phyloP scores from a whole-genome alignment of 2,888 invertebrate species.

The Caenorhabditis panamensis region DNA sequence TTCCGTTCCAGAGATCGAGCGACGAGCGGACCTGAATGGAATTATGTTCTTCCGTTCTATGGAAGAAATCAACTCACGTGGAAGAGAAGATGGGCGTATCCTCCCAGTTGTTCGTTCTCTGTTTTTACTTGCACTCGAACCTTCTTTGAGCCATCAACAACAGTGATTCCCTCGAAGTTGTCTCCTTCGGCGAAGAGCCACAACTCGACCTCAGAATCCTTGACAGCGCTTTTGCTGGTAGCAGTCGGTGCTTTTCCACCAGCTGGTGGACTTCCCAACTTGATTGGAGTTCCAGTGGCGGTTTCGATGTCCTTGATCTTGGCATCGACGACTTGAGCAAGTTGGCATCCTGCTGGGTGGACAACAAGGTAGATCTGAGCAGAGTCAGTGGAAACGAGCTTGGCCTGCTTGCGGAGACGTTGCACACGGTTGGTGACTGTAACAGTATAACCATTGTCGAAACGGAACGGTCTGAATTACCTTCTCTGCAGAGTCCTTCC shows the following conservation, averaged over 20 bases:
- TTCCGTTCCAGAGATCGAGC: slow-evolving; percentile 66
- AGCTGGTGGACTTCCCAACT: slow-evolving; percentile 55
- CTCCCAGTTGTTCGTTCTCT: slow-evolving; percentile 40
- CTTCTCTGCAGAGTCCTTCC: slow-evolving; percentile 94
- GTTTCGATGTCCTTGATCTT: slow-evolving; percentile 58
- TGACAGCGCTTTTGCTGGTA: slow-evolving; percentile 67
- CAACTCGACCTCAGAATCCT: slow-evolving; percentile 71
- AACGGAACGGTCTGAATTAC: neutral
- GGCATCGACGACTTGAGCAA: slow-evolving; percentile 61
- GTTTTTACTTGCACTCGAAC: slow-evolving; percentile 48
- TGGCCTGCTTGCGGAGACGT: slow-evolving; percentile 88
- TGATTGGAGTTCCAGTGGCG: slow-evolving; percentile 66
- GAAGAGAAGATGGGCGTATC: slow-evolving; percentile 55
- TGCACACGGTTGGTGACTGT: slow-evolving; percentile 93
- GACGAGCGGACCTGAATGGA: slow-evolving; percentile 65
- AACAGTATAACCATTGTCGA: too few species aligned
- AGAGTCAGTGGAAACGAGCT: slow-evolving; percentile 72
- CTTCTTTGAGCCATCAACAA: slow-evolving; percentile 55
- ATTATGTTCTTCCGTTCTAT: too few species aligned
- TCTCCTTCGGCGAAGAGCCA: slow-evolving; percentile 66
- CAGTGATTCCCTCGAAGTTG: slow-evolving; percentile 51
- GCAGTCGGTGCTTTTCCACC: slow-evolving; percentile 61
- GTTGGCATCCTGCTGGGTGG: slow-evolving; percentile 63
- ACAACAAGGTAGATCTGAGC: slow-evolving; percentile 71
- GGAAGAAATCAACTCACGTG: slow-evolving; percentile 36